phyloP scores from a whole-genome alignment of 2,888 invertebrate genomes.

The Herminia tarsipennalis region DNA sequence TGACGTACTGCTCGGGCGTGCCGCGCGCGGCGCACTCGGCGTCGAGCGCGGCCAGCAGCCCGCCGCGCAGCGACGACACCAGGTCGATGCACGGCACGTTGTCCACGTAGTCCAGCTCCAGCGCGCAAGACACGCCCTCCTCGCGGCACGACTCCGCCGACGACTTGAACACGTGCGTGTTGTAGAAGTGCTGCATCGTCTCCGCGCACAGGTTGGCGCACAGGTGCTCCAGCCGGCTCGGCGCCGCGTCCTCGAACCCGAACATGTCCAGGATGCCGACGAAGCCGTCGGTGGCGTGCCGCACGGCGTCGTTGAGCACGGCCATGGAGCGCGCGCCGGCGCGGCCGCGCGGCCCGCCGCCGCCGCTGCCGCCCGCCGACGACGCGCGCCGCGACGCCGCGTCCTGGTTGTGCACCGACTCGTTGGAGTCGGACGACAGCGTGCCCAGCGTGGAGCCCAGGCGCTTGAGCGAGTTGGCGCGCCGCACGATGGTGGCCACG shows the following conservation, averaged over 20 bases:
- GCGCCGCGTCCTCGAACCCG: conserved; percentile 97
- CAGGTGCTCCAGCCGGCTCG: conserved; percentile 95
- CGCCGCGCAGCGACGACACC: conserved; percentile 96
- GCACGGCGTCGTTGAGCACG: conserved; percentile 95
- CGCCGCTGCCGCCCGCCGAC: conserved; percentile 90
- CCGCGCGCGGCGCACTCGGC: conserved; percentile 95
- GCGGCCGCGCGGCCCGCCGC: conserved; percentile 63
- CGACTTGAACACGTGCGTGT: conserved; percentile 98
- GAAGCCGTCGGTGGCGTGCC: conserved; percentile 97
- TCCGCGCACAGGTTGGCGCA: conserved; percentile 98
- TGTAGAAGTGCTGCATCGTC: conserved; percentile 99
- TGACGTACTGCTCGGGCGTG: conserved; percentile 84
- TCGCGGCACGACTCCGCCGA: conserved; percentile 97
- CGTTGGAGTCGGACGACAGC: conserved; percentile 95
- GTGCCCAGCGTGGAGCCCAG: conserved; percentile 94
- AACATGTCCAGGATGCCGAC: conserved; percentile 99
- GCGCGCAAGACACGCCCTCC: conserved; percentile 95
- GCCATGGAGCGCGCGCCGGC: conserved; percentile 96
- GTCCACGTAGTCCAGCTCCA: conserved; percentile 97
- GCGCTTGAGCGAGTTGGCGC: conserved; percentile 96
- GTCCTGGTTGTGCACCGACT: conserved; percentile 95
- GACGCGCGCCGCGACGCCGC: conserved; percentile 94
- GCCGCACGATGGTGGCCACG: conserved; percentile 96
- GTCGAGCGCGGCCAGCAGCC: conserved; percentile 95
- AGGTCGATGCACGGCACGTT: conserved; percentile 98